Evolutionary conservation across 2,113 vertebrate genomes (phyloP).

Genomic region (Cettia cetti): DNA sequence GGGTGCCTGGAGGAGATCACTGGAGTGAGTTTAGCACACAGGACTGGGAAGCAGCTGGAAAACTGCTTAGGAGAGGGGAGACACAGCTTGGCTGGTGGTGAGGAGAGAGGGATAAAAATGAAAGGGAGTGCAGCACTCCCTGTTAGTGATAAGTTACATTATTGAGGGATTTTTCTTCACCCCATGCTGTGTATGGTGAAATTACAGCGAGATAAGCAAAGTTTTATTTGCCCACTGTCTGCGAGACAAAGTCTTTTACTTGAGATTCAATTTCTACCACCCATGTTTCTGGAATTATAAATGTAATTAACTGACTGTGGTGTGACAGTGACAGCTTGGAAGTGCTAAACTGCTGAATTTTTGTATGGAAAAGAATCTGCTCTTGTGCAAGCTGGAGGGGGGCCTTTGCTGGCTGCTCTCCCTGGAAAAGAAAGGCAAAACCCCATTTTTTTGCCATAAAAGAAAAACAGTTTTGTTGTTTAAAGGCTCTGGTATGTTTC

Average conservation of each 20-base stretch:
- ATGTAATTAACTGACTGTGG: not conserved
- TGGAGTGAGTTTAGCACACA: not conserved
- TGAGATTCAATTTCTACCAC: not conserved
- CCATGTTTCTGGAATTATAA: not conserved
- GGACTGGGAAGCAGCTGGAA: not conserved
- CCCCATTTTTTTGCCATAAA: not conserved
- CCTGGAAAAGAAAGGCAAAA: not conserved
- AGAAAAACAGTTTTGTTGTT: not conserved
- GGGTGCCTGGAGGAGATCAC: not conserved
- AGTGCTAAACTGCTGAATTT: not conserved
- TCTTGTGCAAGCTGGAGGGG: not conserved
- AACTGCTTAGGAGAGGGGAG: not conserved
- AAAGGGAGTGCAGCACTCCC: not conserved
- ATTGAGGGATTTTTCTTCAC: not conserved
- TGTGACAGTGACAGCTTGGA: not conserved
- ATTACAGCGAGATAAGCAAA: not conserved
- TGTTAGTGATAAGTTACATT: not conserved
- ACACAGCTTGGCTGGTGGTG: accelerated
- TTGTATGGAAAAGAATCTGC: not conserved
- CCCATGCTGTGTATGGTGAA: not conserved
- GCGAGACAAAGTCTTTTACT: not conserved
- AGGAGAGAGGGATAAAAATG: not conserved
- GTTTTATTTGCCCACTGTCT: not conserved
- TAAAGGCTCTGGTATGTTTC: not conserved
- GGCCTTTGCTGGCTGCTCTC: not conserved